phyloP scores from a whole-genome alignment of 2,888 invertebrate genomes.

The Hyles lineata region DNA sequence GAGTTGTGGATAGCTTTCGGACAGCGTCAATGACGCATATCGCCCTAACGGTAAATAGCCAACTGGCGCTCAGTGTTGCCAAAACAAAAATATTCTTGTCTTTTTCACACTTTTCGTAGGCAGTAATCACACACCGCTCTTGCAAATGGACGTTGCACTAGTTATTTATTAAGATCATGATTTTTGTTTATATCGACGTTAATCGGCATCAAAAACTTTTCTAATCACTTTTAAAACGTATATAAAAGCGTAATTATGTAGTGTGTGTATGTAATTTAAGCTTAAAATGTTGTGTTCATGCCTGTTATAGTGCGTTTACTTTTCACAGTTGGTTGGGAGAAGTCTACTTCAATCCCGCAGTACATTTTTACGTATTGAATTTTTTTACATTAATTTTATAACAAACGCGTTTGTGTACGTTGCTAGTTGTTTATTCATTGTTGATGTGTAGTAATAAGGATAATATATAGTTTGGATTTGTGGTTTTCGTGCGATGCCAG shows the following conservation, averaged over 20 bases:
- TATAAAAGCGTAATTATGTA: conserved; percentile 69
- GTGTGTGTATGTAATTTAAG: conserved; percentile 68
- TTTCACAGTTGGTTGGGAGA: conserved; percentile 43
- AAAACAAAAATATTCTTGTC: conserved; percentile 71
- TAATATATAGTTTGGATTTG: conserved; percentile 25
- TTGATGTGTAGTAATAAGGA: conserved; percentile 51
- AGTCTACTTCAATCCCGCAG: conserved; percentile 19
- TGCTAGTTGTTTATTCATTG: conserved; percentile 53
- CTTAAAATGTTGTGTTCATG: conserved; percentile 65
- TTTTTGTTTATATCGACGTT: conserved; percentile 83
- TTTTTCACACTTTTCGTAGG: conserved; percentile 74
- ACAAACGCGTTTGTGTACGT: conserved; percentile 28
- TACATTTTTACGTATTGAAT: conserved; percentile 25
- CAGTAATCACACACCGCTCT: conserved; percentile 79
- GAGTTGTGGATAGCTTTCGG: conserved; percentile 40
- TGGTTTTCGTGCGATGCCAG: conserved; percentile 48
- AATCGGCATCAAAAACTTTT: conserved; percentile 82
- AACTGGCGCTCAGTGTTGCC: conserved; percentile 66
- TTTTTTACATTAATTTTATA: conserved; percentile 27
- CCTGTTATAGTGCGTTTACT: conserved; percentile 61
- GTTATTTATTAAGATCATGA: conserved; percentile 68
- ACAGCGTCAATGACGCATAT: conserved; percentile 38
- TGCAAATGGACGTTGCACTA: conserved; percentile 80
- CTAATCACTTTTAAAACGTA: conserved; percentile 75
- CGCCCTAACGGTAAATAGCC: conserved; percentile 41